Conservation (phyloP, 2,888 invertebrate species). For the Hemicrepidius hirtus region DNA sequence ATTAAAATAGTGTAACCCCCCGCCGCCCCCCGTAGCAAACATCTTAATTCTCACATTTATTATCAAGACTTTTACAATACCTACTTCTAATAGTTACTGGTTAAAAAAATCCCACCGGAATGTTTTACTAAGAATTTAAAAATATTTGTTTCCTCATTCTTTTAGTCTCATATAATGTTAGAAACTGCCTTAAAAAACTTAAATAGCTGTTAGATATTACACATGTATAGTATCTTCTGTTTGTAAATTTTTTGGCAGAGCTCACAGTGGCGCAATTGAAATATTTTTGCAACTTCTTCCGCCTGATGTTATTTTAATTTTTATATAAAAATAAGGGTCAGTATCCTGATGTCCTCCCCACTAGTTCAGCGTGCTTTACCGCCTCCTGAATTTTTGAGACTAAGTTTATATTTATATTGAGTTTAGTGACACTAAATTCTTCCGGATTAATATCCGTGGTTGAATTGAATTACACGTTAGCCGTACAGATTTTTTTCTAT, state of each 20-base stretch:
- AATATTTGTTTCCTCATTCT: too few relatives aligned
- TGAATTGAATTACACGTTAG: neutral
- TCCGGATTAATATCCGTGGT: neutral
- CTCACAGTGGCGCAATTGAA: neutral
- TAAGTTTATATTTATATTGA: conserved; percentile 3
- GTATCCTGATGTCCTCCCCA: conserved; percentile 1
- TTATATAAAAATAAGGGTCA: conserved; percentile 17
- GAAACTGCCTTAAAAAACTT: too few relatives aligned
- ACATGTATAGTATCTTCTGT: too few relatives aligned
- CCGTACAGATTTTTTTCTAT: neutral
- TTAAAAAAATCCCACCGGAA: too few relatives aligned
- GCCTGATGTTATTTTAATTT: conserved; percentile 15
- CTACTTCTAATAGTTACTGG: too few relatives aligned
- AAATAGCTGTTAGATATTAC: too few relatives aligned
- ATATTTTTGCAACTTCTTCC: neutral
- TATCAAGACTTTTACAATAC: too few relatives aligned
- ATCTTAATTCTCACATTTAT: too few relatives aligned
- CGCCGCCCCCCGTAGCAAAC: too few relatives aligned
- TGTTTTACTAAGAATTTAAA: too few relatives aligned
- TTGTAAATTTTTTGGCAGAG: conserved; percentile 1
- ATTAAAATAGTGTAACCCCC: too few relatives aligned
- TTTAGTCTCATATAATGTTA: too few relatives aligned
- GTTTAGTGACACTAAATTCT: neutral
- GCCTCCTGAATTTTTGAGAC: neutral
- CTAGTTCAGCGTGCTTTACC: neutral